Evolutionary conservation across 1,140 invertebrate species (phyloP), one percentile per base, ranked within the genome.

Genomic region (Monomorium pharaonis): DNA sequence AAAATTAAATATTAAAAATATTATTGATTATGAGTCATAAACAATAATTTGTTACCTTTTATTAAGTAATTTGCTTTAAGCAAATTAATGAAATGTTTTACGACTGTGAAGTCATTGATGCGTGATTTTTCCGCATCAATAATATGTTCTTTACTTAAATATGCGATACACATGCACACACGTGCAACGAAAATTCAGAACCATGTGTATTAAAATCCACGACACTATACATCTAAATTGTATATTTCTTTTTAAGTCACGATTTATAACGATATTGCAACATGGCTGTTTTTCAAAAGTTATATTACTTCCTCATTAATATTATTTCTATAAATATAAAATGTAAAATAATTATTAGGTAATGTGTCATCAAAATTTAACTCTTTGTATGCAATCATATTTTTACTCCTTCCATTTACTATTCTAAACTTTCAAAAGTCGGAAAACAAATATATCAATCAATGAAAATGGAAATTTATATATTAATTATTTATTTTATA

Each of bases 191-290:
- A 75, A 72, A 69, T 84, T 84, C 65, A 70, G 54, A 77, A 63
- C 37, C 72, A 72, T 60, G 80, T 37, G 37, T 37, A 37, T 37
- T 37, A 51, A 75, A 72, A 69, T 84, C 75, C 60, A 75, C 69
- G 85, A 58, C 60, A 63, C 56, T 12, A 3, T 42, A 58, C 56
- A 42, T 86, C 49, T 60, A 67, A 75, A 42, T 54, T 14, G 21
- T 33, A 51, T 63, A 69, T 86, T 49, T 58, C 76, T 72, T 88
- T 70, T 87, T 75, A 74, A 47, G 56, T 60, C 47, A 30, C 51
- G 75, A 86, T 80, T 81, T 75, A 62, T 9, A 21, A 0, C 14
- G 12, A 18, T 77, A 30, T 24, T 1, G 4, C 18, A 9, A 70
- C 27, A 30, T 51, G 42, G 10, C 75, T 21, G 27, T 54, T 30